Base-by-base conservation (phyloP, 1,140 invertebrate genomes). In the Drosophila sturtevanti region DNA sequence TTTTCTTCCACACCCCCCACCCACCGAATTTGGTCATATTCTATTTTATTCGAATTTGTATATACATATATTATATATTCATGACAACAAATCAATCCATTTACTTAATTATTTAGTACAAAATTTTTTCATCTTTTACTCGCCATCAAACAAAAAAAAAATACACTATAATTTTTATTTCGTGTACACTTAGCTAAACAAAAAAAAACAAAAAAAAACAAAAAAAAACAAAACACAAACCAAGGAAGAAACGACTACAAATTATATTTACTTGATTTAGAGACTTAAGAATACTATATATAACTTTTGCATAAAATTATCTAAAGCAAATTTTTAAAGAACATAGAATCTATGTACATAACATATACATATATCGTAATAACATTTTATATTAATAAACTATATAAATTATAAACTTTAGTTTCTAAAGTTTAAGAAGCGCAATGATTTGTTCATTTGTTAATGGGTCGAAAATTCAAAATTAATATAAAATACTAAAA, bases 271-370 rank as follows among this genome's bases (percentile, higher is more conserved):
- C 35, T 18, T 35, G 27, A 12, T 35, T 35, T 58, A 34, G 16
- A 1, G 21, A 21, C 18, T 58, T 58, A 34, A 18, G 10, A 21
- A 21, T 34, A 18, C 14, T 58, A 58, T 35, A 61, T 72, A 55
- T 56, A 54, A 48, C 21, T 48, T 16, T 48, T 74, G 71, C 14
- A 12, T 31, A 31, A 55, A 56, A 56, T 41, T 37, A 55, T 64
- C 52, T 68, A 55, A 60, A 72, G 59, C 61, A 54, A 63, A 68
- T 31, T 70, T 94, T 78, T 90, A n/a, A 89, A 94, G 1, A 48
- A 48, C 41, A 21, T 63, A 90, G 91, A 27, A 54, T 54, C 16
- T 90, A 35, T 60, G 37, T 58, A 68, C 11, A 16, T 18, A 56
- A 14, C 31, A 27, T 12, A 24, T 68, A 71, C 69, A 77, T 68